Evolutionary conservation across 1,140 invertebrate species (phyloP), one percentile per base, ranked within the genome.

Genomic region (Cephus cinctus): DNA sequence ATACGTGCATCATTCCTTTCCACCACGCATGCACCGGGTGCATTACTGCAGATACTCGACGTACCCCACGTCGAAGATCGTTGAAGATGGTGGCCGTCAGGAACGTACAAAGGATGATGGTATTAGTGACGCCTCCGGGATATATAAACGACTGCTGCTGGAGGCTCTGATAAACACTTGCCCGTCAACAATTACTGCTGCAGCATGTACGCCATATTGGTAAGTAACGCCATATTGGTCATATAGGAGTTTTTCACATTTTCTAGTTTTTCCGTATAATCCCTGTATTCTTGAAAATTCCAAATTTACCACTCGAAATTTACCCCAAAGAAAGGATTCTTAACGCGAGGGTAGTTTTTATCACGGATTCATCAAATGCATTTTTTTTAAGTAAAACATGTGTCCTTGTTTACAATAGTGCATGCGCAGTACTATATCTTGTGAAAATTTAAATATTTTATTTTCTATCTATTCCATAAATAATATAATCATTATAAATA

Each of bases 171-270:
- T 71, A 69, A 69, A 67, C 64, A 69, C 63, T 69, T 67, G 51
- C 60, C 63, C 56, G 63, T 68, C 67, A 67, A 61, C 68, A 56
- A 68, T 71, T 69, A 69, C 63, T 61, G 63, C 56, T 57, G 61
- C 68, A 69, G 27, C 67, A 71, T 71, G 68, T 67, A 61, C 36
- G 61, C 67, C 54, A 57, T 54, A 69, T 56, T 63, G 68, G 68
- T 71, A 71, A 71, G 68, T 59, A 27, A n/a, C 6, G n/a, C 25
- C 25, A 8, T n/a, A 8, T 27, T 27, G 25, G 6, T n/a, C 25
- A n/a, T 27, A 6, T 27, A n/a, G 6, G n/a, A 27, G 25, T 6
- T 8, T n/a, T 27, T n/a, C 6, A 27, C 6, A n/a, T 6, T 6
- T 8, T n/a, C n/a, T n/a, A n/a, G 25, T 8, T 8, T 6, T 6